Conservation (phyloP, 2,797 vertebrate species). For the Sardinella longiceps region DNA sequence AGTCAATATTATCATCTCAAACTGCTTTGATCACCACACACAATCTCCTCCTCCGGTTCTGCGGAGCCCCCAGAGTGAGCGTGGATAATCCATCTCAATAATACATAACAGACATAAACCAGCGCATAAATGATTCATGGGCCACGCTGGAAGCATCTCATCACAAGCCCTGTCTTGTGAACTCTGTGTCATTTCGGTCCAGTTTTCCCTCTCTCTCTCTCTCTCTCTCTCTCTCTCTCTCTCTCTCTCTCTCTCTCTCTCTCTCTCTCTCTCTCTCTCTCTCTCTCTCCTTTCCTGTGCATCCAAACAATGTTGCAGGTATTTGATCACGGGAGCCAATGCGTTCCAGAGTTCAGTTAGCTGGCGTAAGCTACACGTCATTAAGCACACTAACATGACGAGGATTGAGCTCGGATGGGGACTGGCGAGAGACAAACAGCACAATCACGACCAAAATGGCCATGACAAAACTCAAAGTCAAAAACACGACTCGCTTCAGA, state of each 20-base stretch:
- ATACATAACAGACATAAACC: conserved; percentile 63
- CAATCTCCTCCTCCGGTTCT: conserved; percentile 46
- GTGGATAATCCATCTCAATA: conserved; percentile 60
- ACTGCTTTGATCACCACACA: conserved; percentile 49
- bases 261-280: background rate
- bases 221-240: background rate
- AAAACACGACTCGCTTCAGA: background rate
- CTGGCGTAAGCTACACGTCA: background rate
- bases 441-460: background rate
- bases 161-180: background rate
- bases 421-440: conserved; percentile 34
- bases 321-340: background rate
- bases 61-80: background rate
- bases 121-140: conserved; percentile 66
- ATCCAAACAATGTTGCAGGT: background rate
- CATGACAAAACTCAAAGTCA: background rate
- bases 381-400: background rate
- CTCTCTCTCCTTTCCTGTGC: background rate
- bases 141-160: conserved; percentile 43
- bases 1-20: conserved; percentile 2
- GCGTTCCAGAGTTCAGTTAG: background rate
- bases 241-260: background rate
- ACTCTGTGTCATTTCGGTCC: conserved; percentile 2
- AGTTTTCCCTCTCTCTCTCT: background rate
- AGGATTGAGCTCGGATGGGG: background rate